Conservation (phyloP, 92 coral and sea anemone species). For the Zoanthus gigantus region DNA sequence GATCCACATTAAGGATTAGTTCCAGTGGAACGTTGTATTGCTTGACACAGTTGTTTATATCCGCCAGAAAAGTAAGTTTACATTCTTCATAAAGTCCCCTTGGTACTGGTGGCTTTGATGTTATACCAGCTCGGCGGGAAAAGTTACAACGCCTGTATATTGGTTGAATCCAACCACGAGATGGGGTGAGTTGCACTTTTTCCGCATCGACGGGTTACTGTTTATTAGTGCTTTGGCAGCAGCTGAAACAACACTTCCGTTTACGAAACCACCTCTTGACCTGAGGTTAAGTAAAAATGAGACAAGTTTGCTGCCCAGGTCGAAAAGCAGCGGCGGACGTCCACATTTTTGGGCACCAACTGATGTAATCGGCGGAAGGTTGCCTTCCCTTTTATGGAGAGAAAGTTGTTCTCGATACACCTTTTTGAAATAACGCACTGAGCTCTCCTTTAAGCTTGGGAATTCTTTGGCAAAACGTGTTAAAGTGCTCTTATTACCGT, state of each 20-base stretch:
- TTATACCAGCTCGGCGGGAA: slow-evolving; percentile 12
- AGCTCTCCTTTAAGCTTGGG: slow-evolving; percentile 42
- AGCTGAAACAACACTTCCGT: slow-evolving; percentile 27
- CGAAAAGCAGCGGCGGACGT: slow-evolving; percentile 57
- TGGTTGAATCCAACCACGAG: slow-evolving; percentile 7
- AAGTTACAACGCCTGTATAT: slow-evolving; percentile 28
- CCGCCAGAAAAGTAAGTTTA: slow-evolving; percentile 59
- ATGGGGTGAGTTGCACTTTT: neutral
- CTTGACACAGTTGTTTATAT: slow-evolving; percentile 34
- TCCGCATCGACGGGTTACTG: slow-evolving; percentile 23
- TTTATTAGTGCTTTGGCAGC: slow-evolving; percentile 29
- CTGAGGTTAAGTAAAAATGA: slow-evolving; percentile 58
- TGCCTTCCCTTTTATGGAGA: slow-evolving; percentile 35
- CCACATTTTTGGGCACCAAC: slow-evolving; percentile 45
- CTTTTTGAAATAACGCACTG: slow-evolving; percentile 36
- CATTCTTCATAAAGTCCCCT: slow-evolving; percentile 19
- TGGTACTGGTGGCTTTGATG: slow-evolving; percentile 35
- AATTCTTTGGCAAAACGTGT: slow-evolving; percentile 47
- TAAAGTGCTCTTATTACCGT: slow-evolving; percentile 45
- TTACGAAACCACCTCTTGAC: slow-evolving; percentile 57
- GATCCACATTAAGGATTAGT: neutral
- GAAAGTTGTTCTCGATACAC: slow-evolving; percentile 43
- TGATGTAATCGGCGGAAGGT: slow-evolving; percentile 33
- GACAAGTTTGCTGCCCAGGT: slow-evolving; percentile 60
- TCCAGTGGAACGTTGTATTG: slow-evolving; percentile 22